phyloP scores from a whole-genome alignment of 2,113 vertebrate species.

The Petrocephalus zakoni region DNA sequence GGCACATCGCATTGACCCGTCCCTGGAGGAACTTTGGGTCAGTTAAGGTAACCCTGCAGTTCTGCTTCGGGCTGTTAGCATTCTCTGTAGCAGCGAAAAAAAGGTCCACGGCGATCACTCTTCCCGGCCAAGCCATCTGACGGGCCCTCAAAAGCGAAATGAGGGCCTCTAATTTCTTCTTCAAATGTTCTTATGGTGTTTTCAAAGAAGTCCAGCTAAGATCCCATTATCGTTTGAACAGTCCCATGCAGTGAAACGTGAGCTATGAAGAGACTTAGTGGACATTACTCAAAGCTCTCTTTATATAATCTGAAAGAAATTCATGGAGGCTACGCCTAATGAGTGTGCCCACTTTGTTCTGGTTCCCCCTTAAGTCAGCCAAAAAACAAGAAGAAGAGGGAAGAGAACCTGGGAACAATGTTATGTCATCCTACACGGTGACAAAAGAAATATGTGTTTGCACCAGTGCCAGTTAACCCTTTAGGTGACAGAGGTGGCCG shows the following conservation, averaged over 20 bases:
- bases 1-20: background rate
- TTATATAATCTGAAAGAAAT: background rate
- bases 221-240: slow-evolving; percentile 26
- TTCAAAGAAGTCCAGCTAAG: background rate
- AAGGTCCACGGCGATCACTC: slow-evolving; percentile 37
- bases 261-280: slow-evolving; percentile 34
- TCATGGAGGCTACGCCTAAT: background rate
- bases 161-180: background rate
- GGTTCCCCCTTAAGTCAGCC: background rate
- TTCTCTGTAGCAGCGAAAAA: slow-evolving; percentile 33
- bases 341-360: background rate
- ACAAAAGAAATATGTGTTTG: background rate
- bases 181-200: background rate
- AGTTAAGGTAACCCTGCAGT: slow-evolving; percentile 34
- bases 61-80: slow-evolving; percentile 35
- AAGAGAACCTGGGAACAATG: background rate
- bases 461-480: background rate
- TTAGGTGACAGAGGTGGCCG: background rate
- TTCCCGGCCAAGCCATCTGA: slow-evolving; percentile 40
- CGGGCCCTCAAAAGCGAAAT: slow-evolving; percentile 30
- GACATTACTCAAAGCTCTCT: slow-evolving; percentile 22
- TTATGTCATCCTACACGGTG: background rate
- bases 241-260: slow-evolving; percentile 36
- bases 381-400: no score
- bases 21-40: slow-evolving; percentile 23